Evolutionary conservation across 1,140 invertebrate species (phyloP).

Genomic region (Heliothis subflexa): DNA sequence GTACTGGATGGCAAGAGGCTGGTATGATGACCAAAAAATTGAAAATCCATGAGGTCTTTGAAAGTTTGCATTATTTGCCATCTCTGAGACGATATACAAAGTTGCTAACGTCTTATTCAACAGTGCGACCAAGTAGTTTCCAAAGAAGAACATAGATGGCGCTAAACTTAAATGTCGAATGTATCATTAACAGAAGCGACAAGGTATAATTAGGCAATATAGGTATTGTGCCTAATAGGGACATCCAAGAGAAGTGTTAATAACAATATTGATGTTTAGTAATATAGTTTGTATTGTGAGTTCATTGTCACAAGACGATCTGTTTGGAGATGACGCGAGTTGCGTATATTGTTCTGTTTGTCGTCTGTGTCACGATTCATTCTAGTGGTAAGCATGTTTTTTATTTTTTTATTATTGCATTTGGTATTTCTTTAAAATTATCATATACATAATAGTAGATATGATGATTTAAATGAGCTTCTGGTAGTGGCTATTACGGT

Average conservation of each 20-base stretch:
- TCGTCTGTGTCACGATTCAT: slow-evolving; percentile 9
- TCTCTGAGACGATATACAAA: not conserved
- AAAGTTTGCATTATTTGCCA: not conserved
- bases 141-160: not conserved
- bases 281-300: not conserved
- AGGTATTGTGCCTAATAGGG: not conserved
- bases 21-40: not conserved
- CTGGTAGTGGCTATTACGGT: too few relatives aligned
- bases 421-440: too few relatives aligned
- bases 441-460: not conserved
- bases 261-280: slow-evolving; percentile 12
- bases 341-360: slow-evolving; percentile 18
- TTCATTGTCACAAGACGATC: not conserved
- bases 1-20: too few relatives aligned
- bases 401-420: not conserved
- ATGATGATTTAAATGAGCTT: too few relatives aligned
- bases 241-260: slow-evolving; percentile 3
- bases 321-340: slow-evolving; percentile 23
- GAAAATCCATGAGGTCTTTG: not conserved
- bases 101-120: not conserved
- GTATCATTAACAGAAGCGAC: not conserved
- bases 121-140: not conserved
- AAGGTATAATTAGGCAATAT: not conserved
- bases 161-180: not conserved
- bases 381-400: slow-evolving; percentile 16